These are phyloP conservation scores for Tanaodytes sp. DNA, from an alignment of 2,888 invertebrate species.

Conservation along the genomic window DNA sequence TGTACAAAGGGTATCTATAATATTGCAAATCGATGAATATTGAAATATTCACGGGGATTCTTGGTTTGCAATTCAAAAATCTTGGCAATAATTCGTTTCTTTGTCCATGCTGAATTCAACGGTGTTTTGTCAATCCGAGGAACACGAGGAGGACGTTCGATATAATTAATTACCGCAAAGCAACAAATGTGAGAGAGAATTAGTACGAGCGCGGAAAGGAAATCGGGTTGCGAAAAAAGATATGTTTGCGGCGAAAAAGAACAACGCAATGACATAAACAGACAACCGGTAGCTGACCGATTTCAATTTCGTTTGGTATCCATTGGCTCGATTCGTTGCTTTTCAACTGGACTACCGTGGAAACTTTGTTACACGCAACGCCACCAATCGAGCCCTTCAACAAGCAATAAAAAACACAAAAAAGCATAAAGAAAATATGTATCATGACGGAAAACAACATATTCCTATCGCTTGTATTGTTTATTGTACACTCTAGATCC, in stretches of 20 bases:
- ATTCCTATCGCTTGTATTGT: conserved; percentile 72
- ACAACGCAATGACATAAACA: conserved; percentile 28
- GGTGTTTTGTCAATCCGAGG: conserved; percentile 26
- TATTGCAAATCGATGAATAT: too few relatives aligned
- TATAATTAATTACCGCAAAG: conserved; percentile 41
- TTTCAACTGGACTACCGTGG: conserved; percentile 55
- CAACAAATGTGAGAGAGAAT: conserved; percentile 10
- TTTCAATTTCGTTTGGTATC: conserved; percentile 42
- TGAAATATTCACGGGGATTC: conserved; percentile 10
- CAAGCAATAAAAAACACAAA: conserved; percentile 54
- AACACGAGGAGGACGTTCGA: conserved; percentile 46
- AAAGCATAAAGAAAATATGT: conserved; percentile 6
- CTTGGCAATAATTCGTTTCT: conserved; percentile 14
- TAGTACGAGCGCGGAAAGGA: background rate
- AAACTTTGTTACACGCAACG: conserved; percentile 51
- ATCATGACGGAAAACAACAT: conserved; percentile 65
- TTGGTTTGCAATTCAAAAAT: conserved; percentile 26
- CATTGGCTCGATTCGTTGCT: conserved; percentile 62
- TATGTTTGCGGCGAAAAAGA: conserved; percentile 20
- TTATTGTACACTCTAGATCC: conserved; percentile 68
- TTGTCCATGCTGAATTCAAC: conserved; percentile 24
- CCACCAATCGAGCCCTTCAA: conserved; percentile 52
- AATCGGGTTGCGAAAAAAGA: background rate
- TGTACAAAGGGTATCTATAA: too few relatives aligned
- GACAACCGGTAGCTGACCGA: conserved; percentile 36